Base-by-base conservation (phyloP, 35 echinoderm and acorn worm species). In the Lytechinus pictus region DNA sequence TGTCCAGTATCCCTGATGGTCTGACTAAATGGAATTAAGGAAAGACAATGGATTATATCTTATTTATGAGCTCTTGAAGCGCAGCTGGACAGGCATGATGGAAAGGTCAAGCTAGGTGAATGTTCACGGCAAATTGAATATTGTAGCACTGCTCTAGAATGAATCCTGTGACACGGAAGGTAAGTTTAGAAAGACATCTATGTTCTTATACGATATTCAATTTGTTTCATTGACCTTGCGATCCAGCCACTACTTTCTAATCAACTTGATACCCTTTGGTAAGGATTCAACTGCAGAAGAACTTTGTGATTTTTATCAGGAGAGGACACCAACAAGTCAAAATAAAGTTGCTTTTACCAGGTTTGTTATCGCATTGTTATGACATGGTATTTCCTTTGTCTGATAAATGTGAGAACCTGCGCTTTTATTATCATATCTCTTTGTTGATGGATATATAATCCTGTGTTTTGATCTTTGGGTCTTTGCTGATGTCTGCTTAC, bases 351-450 rank as follows among this genome's bases (percentile, higher is more conserved):
- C 19, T 16, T 79, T 79, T 79, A 79, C 24, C 61, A 71, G 14
- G 61, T 21, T 71, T 13, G 61, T 21, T 71, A 71, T 71, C 61
- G 11, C 66, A 79, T 16, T 79, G 21, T 79, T 79, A 24, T 79
- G 66, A n/a, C 19, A 24, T 79, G 19, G 66, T 79, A 24, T 79
- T 79, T 79, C 4, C 66, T 79, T 71, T 79, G 66, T 79, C 3
- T n/a, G 66, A 79, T 16, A 24, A 79, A n/a, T 24, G 21, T n/a
- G 16, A 79, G 66, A 79, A 79, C 19, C 66, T 79, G 12, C 7
- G 66, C 19, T 79, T 79, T n/a, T 79, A 79, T 79, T 79, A 79
- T 79, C 66, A 79, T 79, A 79, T 79, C 66, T 79, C 19, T 79
- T 79, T 79, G 66, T 79, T 27, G 66, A 79, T 79, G 66, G 66